A percentile compares a stretch with the other conserved stretches of the same genome.
These are phyloP conservation scores for Lepilemur septentrionalis DNA, from an alignment of 2,797 vertebrate genomes.

Conservation along the genomic window DNA sequence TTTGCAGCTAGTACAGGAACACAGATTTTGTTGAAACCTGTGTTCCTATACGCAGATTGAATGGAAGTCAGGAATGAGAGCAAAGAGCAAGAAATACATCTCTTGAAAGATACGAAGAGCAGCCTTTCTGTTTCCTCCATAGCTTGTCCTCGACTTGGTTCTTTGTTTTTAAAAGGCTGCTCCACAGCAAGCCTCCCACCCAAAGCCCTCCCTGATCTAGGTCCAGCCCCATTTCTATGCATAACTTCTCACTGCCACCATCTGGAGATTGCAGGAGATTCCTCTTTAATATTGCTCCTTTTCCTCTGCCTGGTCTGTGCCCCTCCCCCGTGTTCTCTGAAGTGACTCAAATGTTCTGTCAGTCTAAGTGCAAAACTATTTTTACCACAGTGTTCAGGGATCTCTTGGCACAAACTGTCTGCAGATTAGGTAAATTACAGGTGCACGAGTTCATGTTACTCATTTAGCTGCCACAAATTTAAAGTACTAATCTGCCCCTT, in stretches of 20 bases:
- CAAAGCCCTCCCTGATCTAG: accelerated
- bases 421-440: slow-evolving; percentile 63
- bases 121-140: neutral
- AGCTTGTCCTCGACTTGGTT: neutral
- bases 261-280: neutral
- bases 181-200: neutral
- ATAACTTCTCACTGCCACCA: neutral
- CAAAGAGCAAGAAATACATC: neutral
- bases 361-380: slow-evolving; percentile 56
- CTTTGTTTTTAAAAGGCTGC: neutral
- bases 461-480: neutral
- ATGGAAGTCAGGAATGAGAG: neutral
- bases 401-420: slow-evolving; percentile 64
- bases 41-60: neutral
- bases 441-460: slow-evolving; percentile 45
- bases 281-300: neutral
- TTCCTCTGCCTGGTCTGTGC: neutral
- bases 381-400: slow-evolving; percentile 64
- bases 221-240: neutral
- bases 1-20: neutral
- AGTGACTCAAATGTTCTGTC: slow-evolving; percentile 50
- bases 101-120: neutral
- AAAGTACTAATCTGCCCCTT: neutral
- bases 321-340: slow-evolving; percentile 3
- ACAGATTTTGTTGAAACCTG: neutral